Percentiles rank a stretch among this genome's conserved stretches.
phyloP scores from a whole-genome alignment of 1,140 invertebrate species.

The Aphelinus certus region DNA sequence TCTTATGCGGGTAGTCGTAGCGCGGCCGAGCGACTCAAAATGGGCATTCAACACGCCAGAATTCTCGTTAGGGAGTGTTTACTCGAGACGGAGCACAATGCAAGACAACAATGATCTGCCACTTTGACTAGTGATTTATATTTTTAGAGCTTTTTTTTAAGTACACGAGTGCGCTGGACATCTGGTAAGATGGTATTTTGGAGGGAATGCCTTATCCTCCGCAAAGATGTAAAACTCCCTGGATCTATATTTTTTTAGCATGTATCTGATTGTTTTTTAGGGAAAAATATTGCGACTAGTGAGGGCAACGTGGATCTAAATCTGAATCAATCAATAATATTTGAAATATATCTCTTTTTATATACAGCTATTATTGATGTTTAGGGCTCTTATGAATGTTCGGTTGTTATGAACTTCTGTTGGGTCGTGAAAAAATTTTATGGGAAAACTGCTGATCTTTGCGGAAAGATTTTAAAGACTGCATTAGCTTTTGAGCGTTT shows the following conservation, averaged over 20 bases:
- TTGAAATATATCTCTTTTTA: too few relatives aligned
- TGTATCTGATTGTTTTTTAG: conserved; percentile 43
- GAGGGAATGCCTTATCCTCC: conserved; percentile 39
- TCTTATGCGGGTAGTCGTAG: conserved; percentile 85
- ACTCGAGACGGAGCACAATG: conserved; percentile 81
- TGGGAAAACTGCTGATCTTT: conserved; percentile 22
- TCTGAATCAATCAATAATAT: conserved; percentile 34
- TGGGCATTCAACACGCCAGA: conserved; percentile 82
- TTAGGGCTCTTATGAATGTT: too few relatives aligned
- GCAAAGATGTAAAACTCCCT: conserved; percentile 38
- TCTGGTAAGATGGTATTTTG: conserved; percentile 34
- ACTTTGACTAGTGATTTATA: conserved; percentile 48
- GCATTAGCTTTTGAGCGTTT: conserved; percentile 34
- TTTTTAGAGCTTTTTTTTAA: conserved; percentile 54
- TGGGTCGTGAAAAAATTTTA: conserved; percentile 8
- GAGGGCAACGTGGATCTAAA: conserved; percentile 15
- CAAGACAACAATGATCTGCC: conserved; percentile 67
- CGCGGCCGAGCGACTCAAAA: conserved; percentile 80
- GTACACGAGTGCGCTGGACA: conserved; percentile 39
- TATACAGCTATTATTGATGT: too few relatives aligned
- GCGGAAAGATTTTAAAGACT: conserved; percentile 38
- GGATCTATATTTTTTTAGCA: conserved; percentile 44
- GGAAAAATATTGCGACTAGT: conserved; percentile 39
- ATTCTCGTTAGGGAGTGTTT: conserved; percentile 85
- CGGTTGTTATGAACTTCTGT: too few relatives aligned